Percentiles rank a stretch among this genome's conserved stretches.
Conservation (phyloP, 2,797 vertebrate genomes). For the Rachycentron canadum region DNA sequence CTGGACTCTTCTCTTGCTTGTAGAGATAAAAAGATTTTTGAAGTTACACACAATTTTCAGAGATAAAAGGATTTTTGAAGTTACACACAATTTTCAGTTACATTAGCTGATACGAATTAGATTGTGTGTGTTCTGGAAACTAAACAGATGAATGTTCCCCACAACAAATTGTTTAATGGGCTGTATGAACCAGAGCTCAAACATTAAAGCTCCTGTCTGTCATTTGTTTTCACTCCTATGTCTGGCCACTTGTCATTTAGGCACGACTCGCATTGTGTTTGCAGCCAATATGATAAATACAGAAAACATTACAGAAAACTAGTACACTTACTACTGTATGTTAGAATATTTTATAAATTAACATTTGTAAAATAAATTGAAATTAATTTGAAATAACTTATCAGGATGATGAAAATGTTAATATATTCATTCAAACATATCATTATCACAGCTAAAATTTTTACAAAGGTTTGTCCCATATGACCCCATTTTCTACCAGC, state of each 20-base stretch:
- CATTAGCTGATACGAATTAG: neutral
- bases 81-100: neutral
- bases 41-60: neutral
- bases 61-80: neutral
- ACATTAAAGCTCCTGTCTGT: neutral
- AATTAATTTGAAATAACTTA: too few relatives aligned
- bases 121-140: neutral
- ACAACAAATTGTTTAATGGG: neutral
- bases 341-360: too few relatives aligned
- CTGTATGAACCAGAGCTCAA: neutral
- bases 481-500: neutral
- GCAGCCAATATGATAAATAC: neutral
- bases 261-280: neutral
- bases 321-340: too few relatives aligned
- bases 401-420: too few relatives aligned
- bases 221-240: neutral
- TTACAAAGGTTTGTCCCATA: neutral
- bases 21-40: conserved; percentile 9
- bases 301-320: too few relatives aligned
- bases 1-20: neutral
- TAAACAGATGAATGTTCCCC: conserved; percentile 2
- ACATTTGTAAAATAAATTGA: too few relatives aligned
- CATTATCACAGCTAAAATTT: neutral
- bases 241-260: neutral
- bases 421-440: neutral